Evolutionary conservation across 2,888 invertebrate genomes (phyloP), one percentile per base, ranked within the genome.

Genomic region (Cerastis rubricosa): DNA sequence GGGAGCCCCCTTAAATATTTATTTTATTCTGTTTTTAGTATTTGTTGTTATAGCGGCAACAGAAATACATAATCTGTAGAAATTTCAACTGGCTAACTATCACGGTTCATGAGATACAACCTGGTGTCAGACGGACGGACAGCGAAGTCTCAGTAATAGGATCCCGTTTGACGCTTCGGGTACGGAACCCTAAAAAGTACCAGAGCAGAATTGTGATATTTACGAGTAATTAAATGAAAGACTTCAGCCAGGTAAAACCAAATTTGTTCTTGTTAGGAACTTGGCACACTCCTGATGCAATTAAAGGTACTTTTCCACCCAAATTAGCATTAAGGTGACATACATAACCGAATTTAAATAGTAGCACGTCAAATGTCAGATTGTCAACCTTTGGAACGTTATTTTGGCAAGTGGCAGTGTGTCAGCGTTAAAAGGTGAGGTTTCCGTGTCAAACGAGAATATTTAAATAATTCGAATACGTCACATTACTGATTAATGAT

Each of bases 341-440:
- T 43, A 83, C 73, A 73, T 86, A 54, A 35, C 61, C 72, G 63
- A 74, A 75, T 85, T 85, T 66, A 85, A 81, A 85, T 85, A 81
- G 81, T 69, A 68, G 35, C 64, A 67, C 75, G 63, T 73, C 64
- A 85, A 85, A 85, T 85, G 87, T 81, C 85, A 81, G 45, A 85
- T 76, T 74, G 78, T 68, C 75, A 85, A 85, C 85, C 85, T 85
- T 85, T 85, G 76, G 67, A 87, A 70, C 63, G 87, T 85, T 68
- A 81, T 81, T 87, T 87, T 85, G 85, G 85, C 87, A 85, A 73
- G 73, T 66, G 76, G 67, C 64, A 80, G 69, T 74, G 74, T 85
- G 82, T 85, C 85, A 78, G 61, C 70, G 65, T 83, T 67, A 71
- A 85, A 87, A 85, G 87, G 85, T 85, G 87, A 85, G 64, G 70